Evolutionary conservation across 92 coral and sea anemone species (phyloP), one percentile per base, ranked within the genome.

Genomic region (Parazoanthus atlanticus): DNA sequence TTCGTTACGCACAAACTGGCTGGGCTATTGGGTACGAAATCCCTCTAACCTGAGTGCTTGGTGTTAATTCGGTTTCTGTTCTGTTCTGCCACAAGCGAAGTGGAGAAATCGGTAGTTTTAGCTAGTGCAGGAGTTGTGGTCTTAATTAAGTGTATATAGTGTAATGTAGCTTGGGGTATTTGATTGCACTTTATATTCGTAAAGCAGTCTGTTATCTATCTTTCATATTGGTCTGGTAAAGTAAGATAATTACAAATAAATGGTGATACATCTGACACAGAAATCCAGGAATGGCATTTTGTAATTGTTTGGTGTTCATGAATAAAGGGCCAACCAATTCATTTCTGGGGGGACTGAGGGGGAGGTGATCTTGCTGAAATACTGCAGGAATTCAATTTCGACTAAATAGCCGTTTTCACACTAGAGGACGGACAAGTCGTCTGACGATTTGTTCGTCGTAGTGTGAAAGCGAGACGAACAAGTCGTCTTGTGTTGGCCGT

Each of bases 61-160:
- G 29, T 4, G 49, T 76, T 76, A 12, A 76, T n/a, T 21, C 28
- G 61, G 28, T 38, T 78, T 31, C 76, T 72, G 38, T 72, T 32
- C 76, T 72, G 17, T 52, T 52, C 69, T 5, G 69, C 69, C 69
- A 61, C 69, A 61, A 61, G 69, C 8, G n/a, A 75, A 75, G 30
- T 75, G 49, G 26, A 8, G 21, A 21, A 72, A 2, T 16, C 38
- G 38, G 41, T 30, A 12, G 19, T 36, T 32, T n/a, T n/a, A n/a
- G 33, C 31, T 28, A 31, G 0, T 69, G 36, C 34, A 69, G 74
- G 32, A 29, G 34, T n/a, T 30, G 19, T 29, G 76, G 40, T 34
- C 76, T 71, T 34, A 74, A 15, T 34, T 78, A n/a, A 7, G 34
- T 76, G 81, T 75, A 75, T 2, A 78, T 78, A 78, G 81, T 36